Base-by-base conservation (phyloP, 64 coral and sea anemone species). In the Montipora foliosa region DNA sequence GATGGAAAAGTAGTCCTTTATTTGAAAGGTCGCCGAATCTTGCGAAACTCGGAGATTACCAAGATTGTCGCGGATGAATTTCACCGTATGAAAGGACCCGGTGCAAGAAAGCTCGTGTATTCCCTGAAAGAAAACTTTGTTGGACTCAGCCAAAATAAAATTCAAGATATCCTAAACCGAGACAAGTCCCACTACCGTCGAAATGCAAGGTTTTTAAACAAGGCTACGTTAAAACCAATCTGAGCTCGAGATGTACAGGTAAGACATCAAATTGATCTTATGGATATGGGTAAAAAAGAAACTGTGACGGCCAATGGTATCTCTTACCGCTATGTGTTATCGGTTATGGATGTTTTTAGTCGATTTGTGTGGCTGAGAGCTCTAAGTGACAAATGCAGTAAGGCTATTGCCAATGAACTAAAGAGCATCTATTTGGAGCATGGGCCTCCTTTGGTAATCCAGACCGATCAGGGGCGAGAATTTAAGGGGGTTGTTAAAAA, bases 181-280 rank as follows among this genome's bases (percentile, higher is more conserved):
- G 73, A 89, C 53, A 89, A 89, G 60, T 37, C 58, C 10, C 87
- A 48, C 53, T 64, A 83, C 19, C 19, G 62, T 20, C 20, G 53
- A 67, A 83, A 94, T 25, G 50, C 78, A 59, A 94, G 74, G 49
- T 94, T 94, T 62, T 21, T 21, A 50, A 94, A 94, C 12, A 89
- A 76, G 15, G 85, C 86, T 4, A 89, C 37, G 12, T 67, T 89
- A 6, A 94, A 94, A 45, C 92, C 85, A 47, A 82, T 94, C 8
- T 5, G 5, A 16, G 92, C 92, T 2, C 85, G 74, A 47, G 5
- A 22, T 22, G 22, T 22, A 22, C 22, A 22, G 22, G 22, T 22
- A 22, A 22, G 22, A 22, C 22, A 22, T 22, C 22, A 22, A 22
- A 22, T 22, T 22, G 22, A 22, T 22, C 22, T 22, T 22, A 22